phyloP scores from a whole-genome alignment of 2,797 vertebrate genomes.

The Petrocephalus schoutedeni region DNA sequence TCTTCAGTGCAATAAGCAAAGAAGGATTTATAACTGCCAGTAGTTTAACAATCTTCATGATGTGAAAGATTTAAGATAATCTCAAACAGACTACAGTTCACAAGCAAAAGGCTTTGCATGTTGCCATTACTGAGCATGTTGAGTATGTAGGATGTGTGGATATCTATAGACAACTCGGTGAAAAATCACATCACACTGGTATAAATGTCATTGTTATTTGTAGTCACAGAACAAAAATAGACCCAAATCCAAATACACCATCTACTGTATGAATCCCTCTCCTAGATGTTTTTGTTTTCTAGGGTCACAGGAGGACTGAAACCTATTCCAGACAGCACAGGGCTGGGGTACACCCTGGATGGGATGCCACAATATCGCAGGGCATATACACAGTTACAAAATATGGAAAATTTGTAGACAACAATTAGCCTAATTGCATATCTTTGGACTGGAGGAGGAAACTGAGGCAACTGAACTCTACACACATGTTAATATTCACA shows the following conservation, averaged over 20 bases:
- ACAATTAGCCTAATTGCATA: neutral
- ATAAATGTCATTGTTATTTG: neutral
- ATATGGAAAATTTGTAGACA: neutral
- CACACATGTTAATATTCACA: neutral
- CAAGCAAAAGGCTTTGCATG: neutral
- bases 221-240: neutral
- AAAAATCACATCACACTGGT: neutral
- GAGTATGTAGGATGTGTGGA: neutral
- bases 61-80: neutral
- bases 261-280: neutral
- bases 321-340: neutral
- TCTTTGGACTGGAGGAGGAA: neutral
- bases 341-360: neutral
- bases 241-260: neutral
- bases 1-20: neutral
- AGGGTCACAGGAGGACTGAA: neutral
- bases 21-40: neutral
- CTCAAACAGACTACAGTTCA: neutral
- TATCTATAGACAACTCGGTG: neutral
- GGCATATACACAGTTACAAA: neutral
- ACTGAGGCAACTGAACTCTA: neutral
- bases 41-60: neutral
- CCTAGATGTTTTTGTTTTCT: neutral
- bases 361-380: neutral
- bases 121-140: neutral